These are phyloP conservation scores for Euleptes europaea DNA, from an alignment of 2,113 vertebrate genomes.

Conservation along the genomic window DNA sequence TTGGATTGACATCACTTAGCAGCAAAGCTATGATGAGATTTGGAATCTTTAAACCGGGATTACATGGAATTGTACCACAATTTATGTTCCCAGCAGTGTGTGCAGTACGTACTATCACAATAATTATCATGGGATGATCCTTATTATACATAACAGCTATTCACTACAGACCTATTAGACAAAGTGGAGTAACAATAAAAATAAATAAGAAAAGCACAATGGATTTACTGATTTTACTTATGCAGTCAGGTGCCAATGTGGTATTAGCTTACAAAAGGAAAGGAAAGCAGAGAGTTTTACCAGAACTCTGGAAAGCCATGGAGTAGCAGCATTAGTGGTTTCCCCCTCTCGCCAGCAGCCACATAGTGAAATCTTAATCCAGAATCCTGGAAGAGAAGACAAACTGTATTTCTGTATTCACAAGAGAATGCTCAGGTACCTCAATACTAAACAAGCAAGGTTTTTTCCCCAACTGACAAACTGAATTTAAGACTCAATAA, in stretches of 20 bases:
- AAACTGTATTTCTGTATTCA: slow-evolving; percentile 6
- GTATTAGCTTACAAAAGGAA: neutral
- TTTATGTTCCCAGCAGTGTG: neutral
- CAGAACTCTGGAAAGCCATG: slow-evolving; percentile 99
- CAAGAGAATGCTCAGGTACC: neutral
- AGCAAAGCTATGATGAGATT: neutral
- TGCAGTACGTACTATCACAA: neutral
- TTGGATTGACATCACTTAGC: neutral
- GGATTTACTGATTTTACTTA: neutral
- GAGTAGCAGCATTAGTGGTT: slow-evolving; percentile 94
- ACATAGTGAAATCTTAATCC: slow-evolving; percentile 97
- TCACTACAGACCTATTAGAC: neutral
- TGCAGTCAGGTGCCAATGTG: neutral
- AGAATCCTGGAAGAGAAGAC: slow-evolving; percentile 83
- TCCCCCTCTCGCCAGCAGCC: slow-evolving; percentile 93
- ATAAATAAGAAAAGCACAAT: neutral
- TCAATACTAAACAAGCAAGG: neutral
- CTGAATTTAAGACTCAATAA: neutral
- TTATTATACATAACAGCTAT: neutral
- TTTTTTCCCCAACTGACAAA: slow-evolving; percentile 10
- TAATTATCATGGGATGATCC: neutral
- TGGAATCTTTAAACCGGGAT: neutral
- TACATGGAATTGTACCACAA: neutral
- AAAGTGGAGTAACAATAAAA: neutral
- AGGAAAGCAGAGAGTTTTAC: slow-evolving; percentile 71